phyloP scores from a whole-genome alignment of 2,113 vertebrate species.

The Tautogolabrus adspersus region DNA sequence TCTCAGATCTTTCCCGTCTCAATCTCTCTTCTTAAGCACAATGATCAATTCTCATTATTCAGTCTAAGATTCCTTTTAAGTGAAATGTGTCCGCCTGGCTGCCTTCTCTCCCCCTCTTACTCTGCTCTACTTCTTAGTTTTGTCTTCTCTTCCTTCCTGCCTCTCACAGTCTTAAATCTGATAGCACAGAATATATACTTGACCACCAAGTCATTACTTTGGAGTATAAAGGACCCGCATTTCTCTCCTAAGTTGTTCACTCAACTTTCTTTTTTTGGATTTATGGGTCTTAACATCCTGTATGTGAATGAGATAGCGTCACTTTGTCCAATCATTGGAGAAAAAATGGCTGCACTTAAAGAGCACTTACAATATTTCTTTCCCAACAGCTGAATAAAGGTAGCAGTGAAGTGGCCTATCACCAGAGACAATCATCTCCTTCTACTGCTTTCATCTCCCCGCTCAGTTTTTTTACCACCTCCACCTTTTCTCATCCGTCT shows the following conservation, averaged over 20 bases:
- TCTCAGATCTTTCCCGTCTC: not conserved
- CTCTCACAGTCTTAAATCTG: slow-evolving; percentile 12
- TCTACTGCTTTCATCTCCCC: slow-evolving; percentile 12
- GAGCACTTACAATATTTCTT: slow-evolving; percentile 50
- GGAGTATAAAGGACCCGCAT: slow-evolving; percentile 10
- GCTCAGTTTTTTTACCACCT: not conserved
- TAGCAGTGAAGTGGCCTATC: slow-evolving; percentile 7
- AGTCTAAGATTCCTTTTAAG: slow-evolving; percentile 8
- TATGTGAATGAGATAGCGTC: slow-evolving; percentile 45
- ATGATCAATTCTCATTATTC: not conserved
- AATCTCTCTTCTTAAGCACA: not conserved
- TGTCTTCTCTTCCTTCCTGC: slow-evolving; percentile 13
- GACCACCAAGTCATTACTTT: slow-evolving; percentile 31
- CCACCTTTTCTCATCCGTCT: not conserved
- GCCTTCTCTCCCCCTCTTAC: slow-evolving; percentile 6
- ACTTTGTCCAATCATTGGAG: slow-evolving; percentile 43
- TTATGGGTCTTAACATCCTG: slow-evolving; percentile 42
- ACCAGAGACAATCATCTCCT: slow-evolving; percentile 40
- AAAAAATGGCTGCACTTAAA: slow-evolving; percentile 52
- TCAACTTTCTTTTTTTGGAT: slow-evolving; percentile 35
- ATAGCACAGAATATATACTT: slow-evolving; percentile 31
- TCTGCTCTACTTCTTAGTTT: not conserved
- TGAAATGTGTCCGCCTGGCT: slow-evolving; percentile 6
- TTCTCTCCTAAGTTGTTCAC: slow-evolving; percentile 17
- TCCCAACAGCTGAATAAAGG: slow-evolving; percentile 37